Evolutionary conservation across 30 jellyfish, hydroid and myxozoan species (phyloP).

Genomic region (Turritopsis rubra): DNA sequence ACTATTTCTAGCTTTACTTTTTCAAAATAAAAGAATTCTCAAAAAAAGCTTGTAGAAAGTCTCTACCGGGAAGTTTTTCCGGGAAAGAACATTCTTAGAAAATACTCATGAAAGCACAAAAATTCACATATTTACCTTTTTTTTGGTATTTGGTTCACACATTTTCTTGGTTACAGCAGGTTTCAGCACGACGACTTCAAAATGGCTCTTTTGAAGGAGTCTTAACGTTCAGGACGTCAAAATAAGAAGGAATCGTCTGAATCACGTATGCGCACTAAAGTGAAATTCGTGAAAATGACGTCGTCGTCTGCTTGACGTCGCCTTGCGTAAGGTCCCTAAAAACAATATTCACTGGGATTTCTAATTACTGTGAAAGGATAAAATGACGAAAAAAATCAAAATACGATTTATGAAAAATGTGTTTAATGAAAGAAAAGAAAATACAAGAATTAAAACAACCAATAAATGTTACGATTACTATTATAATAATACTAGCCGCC

Average conservation of each 20-base stretch:
- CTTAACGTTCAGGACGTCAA: slow-evolving; percentile 11
- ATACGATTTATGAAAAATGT: no score
- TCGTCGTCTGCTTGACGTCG: slow-evolving; percentile 3
- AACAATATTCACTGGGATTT: no score
- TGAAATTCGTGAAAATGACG: neutral
- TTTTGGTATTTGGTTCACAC: neutral
- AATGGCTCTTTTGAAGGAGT: neutral
- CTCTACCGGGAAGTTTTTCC: neutral
- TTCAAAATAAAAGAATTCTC: neutral
- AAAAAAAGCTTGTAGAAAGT: neutral
- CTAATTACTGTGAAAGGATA: no score
- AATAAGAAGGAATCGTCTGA: neutral
- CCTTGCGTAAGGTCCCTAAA: neutral
- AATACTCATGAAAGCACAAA: neutral
- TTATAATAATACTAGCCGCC: no score
- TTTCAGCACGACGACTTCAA: neutral
- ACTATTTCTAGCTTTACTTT: neutral
- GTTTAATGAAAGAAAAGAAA: no score
- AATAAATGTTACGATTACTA: no score
- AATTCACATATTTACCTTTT: neutral
- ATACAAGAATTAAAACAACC: no score
- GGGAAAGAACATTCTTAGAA: neutral
- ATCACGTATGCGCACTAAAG: neutral
- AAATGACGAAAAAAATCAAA: no score
- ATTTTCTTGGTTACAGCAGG: no score